These are phyloP conservation scores for Chauna torquata DNA, from an alignment of 2,113 vertebrate species.

Conservation along the genomic window DNA sequence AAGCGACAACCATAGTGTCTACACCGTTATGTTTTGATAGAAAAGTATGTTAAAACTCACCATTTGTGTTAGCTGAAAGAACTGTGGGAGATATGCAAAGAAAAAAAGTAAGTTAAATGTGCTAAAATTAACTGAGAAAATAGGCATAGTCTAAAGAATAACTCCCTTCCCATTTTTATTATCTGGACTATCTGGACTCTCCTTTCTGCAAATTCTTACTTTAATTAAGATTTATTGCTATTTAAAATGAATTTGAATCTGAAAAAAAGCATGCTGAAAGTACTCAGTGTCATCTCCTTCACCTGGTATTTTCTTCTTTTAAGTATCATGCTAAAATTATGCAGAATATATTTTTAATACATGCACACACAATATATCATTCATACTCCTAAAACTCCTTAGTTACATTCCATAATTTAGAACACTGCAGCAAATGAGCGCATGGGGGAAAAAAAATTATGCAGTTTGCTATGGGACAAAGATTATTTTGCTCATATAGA, in stretches of 20 bases:
- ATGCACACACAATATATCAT: background rate
- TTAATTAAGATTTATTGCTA: background rate
- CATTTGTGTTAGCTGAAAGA: slow-evolving; percentile 86
- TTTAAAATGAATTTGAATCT: background rate
- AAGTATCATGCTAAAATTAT: background rate
- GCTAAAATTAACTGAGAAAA: background rate
- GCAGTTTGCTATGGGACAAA: background rate
- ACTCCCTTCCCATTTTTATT: background rate
- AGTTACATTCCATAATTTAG: background rate
- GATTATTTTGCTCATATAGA: background rate
- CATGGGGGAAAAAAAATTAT: background rate
- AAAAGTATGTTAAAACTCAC: slow-evolving; percentile 78
- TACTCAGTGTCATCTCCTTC: background rate
- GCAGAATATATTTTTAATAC: background rate
- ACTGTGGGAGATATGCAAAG: slow-evolving; percentile 73
- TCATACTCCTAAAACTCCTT: background rate
- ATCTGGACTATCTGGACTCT: background rate
- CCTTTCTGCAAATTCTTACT: background rate
- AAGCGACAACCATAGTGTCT: background rate
- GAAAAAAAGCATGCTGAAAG: background rate
- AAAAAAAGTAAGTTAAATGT: background rate
- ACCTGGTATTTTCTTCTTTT: background rate
- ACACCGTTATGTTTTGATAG: background rate
- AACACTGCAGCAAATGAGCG: background rate
- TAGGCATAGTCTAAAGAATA: background rate